phyloP scores from a whole-genome alignment of 2,113 vertebrate species.

The Spea multiplicata region DNA sequence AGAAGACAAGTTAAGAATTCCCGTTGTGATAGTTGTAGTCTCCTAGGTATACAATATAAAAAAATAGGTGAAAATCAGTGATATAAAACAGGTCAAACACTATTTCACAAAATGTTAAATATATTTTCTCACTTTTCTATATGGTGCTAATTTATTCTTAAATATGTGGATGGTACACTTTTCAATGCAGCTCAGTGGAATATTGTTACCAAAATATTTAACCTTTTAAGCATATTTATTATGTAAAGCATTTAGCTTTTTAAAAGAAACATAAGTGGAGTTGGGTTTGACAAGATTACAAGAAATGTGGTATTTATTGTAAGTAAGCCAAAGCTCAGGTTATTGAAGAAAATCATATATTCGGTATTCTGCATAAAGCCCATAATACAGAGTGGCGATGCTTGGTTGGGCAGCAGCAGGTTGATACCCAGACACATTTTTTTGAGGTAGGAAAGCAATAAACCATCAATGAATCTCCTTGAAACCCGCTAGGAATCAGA shows the following conservation, averaged over 20 bases:
- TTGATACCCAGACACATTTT: too few relatives aligned
- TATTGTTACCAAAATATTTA: conserved; percentile 5
- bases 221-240: neutral
- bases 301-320: neutral
- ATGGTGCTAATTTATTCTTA: conserved; percentile 39
- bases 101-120: conserved; percentile 42
- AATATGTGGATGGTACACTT: conserved; percentile 23
- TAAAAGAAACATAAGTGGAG: too few relatives aligned
- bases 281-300: too few relatives aligned
- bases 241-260: too few relatives aligned
- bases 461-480: too few relatives aligned
- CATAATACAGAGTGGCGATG: too few relatives aligned
- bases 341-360: too few relatives aligned
- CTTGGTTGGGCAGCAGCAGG: too few relatives aligned
- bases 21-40: conserved; percentile 24
- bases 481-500: too few relatives aligned
- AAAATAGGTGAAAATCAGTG: conserved; percentile 38
- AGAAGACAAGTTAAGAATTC: neutral
- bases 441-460: too few relatives aligned
- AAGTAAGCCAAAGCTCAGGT: too few relatives aligned
- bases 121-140: conserved; percentile 36
- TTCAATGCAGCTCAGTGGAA: neutral
- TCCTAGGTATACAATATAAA: conserved; percentile 32
- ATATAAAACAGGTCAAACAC: conserved; percentile 30
- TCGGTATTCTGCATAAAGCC: too few relatives aligned